phyloP scores from a whole-genome alignment of 2,797 vertebrate genomes.

The Odontamblyopus lacepedii region DNA sequence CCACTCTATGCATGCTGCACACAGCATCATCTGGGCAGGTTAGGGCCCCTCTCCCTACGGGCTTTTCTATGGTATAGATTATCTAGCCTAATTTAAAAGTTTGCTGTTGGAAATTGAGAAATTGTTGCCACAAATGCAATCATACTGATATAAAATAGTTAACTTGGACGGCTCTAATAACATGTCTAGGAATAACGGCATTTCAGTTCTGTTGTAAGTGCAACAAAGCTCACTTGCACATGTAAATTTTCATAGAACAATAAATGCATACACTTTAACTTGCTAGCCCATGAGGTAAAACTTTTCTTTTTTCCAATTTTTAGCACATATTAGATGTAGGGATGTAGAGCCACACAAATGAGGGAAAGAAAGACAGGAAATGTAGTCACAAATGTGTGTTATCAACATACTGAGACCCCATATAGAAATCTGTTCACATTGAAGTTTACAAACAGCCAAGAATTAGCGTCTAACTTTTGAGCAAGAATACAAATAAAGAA shows the following conservation, averaged over 20 bases:
- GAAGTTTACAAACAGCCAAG: not conserved
- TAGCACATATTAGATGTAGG: no score
- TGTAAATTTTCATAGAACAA: not conserved
- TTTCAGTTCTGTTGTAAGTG: not conserved
- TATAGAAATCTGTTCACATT: not conserved
- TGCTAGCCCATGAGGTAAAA: not conserved
- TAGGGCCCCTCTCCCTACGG: conserved; percentile 34
- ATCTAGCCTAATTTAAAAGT: conserved; percentile 40
- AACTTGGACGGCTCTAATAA: not conserved
- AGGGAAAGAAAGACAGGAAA: no score
- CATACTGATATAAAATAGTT: not conserved
- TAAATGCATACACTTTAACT: not conserved
- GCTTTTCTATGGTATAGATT: conserved; percentile 46
- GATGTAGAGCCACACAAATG: no score
- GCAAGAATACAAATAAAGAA: not conserved
- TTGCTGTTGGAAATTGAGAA: conserved; percentile 3
- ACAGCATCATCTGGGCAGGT: conserved; percentile 62
- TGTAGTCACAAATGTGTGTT: no score
- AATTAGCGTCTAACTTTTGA: not conserved
- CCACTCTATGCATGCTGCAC: conserved; percentile 35
- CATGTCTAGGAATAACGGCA: not conserved
- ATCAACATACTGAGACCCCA: not conserved
- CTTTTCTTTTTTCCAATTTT: no score
- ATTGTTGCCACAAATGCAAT: not conserved
- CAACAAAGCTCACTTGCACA: not conserved